Conservation (phyloP, 92 coral and sea anemone genomes). For the Montipora capitata region DNA sequence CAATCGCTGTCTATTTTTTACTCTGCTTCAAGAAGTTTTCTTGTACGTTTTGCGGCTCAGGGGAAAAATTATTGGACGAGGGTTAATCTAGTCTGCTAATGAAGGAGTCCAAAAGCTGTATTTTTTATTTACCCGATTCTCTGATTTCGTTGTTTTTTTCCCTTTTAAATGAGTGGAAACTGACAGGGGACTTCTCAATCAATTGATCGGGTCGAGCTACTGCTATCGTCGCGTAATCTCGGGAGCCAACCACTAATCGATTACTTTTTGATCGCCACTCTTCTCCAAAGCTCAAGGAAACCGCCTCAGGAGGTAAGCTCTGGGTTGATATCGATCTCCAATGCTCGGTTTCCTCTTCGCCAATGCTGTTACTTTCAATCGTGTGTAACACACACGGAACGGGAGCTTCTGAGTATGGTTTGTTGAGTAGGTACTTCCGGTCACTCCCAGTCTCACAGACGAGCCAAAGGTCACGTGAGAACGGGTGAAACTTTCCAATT, state of each 20-base stretch:
- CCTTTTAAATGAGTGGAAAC: conserved; percentile 86
- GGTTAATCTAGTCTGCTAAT: neutral
- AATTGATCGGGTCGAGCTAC: conserved; percentile 89
- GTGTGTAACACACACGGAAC: conserved; percentile 93
- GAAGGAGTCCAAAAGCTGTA: neutral
- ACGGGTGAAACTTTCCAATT: conserved; percentile 92
- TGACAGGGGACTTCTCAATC: conserved; percentile 85
- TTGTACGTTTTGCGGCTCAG: no score
- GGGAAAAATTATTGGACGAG: neutral
- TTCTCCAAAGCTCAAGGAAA: conserved; percentile 75
- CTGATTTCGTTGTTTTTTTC: neutral
- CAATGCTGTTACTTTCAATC: conserved; percentile 68
- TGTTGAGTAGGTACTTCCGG: conserved; percentile 89
- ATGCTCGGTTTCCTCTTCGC: conserved; percentile 45
- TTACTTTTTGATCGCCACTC: conserved; percentile 84
- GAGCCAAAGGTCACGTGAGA: conserved; percentile 96
- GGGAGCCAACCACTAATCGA: conserved; percentile 85
- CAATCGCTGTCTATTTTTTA: no score
- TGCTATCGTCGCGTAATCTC: conserved; percentile 88
- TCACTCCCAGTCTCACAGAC: conserved; percentile 95
- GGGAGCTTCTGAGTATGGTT: conserved; percentile 90
- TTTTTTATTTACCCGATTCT: conserved; percentile 31
- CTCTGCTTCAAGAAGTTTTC: no score
- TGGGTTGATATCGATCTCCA: conserved; percentile 91
- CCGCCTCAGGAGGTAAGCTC: conserved; percentile 74